Evolutionary conservation across 1,140 invertebrate genomes (phyloP).

Genomic region (Solenopsis fugax): DNA sequence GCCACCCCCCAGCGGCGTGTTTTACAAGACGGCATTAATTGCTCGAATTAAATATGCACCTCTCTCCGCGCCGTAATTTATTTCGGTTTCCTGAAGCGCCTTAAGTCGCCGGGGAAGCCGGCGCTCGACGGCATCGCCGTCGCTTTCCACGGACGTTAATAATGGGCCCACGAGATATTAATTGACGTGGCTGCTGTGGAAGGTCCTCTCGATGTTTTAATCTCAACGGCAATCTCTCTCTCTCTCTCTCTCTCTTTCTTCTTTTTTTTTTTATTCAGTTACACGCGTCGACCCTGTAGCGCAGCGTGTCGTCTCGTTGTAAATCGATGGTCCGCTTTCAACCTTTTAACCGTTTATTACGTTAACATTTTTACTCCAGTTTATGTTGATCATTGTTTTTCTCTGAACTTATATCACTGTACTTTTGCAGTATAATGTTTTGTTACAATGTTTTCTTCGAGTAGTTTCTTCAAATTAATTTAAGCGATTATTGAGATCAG

Average conservation of each 20-base stretch:
- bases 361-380: constrained; percentile 16
- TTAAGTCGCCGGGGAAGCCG: constrained; percentile 82
- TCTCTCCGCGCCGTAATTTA: constrained; percentile 85
- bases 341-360: constrained; percentile 24
- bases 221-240: constrained; percentile 41
- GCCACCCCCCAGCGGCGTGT: constrained; percentile 85
- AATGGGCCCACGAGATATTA: constrained; percentile 76
- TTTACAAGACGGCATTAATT: constrained; percentile 88
- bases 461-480: background rate
- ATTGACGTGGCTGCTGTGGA: constrained; percentile 73
- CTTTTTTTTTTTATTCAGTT: background rate
- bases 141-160: constrained; percentile 77
- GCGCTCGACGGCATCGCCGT: constrained; percentile 60
- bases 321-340: constrained; percentile 36
- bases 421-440: background rate
- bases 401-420: background rate
- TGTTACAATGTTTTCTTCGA: background rate
- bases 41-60: constrained; percentile 87
- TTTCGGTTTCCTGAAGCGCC: constrained; percentile 85
- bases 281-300: constrained; percentile 10
- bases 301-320: constrained; percentile 35
- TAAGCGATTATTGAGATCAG: background rate
- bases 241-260: background rate
- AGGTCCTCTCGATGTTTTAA: constrained; percentile 70
- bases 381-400: background rate